Percentiles rank a stretch among this genome's conserved stretches.
Conservation (phyloP, 2,797 vertebrate species). For the Tiaroga cobitis region DNA sequence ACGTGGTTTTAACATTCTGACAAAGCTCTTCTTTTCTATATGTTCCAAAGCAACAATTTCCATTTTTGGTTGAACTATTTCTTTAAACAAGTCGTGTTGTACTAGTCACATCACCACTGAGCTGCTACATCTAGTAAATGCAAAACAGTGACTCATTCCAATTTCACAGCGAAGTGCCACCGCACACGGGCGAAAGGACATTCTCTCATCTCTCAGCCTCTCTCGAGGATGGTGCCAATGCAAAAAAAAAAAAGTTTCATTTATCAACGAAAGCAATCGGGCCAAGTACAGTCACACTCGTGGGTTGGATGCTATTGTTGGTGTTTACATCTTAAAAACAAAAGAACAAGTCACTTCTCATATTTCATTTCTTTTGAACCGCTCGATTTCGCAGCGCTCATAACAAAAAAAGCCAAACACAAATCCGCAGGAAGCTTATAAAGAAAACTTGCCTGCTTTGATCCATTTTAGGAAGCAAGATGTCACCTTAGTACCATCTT, state of each 20-base stretch:
- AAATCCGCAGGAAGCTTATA: conserved; percentile 39
- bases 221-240: background rate
- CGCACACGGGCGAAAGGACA: conserved; percentile 8
- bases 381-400: background rate
- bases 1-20: background rate
- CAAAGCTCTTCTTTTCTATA: background rate
- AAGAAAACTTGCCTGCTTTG: conserved; percentile 32
- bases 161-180: conserved; percentile 36
- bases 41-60: background rate
- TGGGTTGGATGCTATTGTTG: conserved; percentile 32
- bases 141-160: conserved; percentile 28
- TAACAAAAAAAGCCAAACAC: conserved; percentile 13
- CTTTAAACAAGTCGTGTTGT: conserved; percentile 1
- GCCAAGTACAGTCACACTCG: conserved; percentile 31
- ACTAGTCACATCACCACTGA: conserved; percentile 12
- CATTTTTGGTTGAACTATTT: background rate
- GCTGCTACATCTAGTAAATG: conserved; percentile 20
- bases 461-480: conserved; percentile 48
- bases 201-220: conserved; percentile 25
- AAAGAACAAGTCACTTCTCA: conserved; percentile 31
- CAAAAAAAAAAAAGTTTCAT: conserved; percentile 11
- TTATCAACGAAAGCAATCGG: conserved; percentile 32
- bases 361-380: conserved; percentile 28
- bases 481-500: conserved; percentile 23
- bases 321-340: conserved; percentile 32